Evolutionary conservation across 2,113 vertebrate genomes (phyloP), one percentile per base, ranked within the genome.

Genomic region (Pollimyrus isidori): DNA sequence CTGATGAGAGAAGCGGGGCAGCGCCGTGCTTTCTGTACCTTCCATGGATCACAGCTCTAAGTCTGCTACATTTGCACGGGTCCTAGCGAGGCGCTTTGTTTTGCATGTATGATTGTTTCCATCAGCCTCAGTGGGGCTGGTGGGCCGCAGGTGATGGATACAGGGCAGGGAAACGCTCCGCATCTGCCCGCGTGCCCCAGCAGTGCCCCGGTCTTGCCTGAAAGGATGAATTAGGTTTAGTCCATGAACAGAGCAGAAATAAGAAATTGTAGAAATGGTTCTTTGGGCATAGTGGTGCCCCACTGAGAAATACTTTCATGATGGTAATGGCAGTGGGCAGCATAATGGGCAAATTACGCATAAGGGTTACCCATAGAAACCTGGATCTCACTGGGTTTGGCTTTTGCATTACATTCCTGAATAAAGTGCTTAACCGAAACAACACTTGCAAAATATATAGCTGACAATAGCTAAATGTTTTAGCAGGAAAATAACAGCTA

Each of bases 61-160:
- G 89, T 88, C 91, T 91, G 89, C 92, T 91, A 65, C 86, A 91
- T 92, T 89, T 90, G 69, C 52, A 91, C 91, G 89, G 93, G 90
- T 92, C 92, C 90, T 86, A n/a, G 86, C 39, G 90, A 91, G 91
- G 92, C 90, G 80, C 92, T 90, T 92, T 92, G 90, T 93, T 93
- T 93, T 91, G 92, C 91, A 90, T 92, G 92, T 91, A 87, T 89
- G 92, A 90, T 93, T 80, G 92, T 93, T 93, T 42, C 15, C 13
- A 5, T 35, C 6, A 5, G 1, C 73, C 73, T 42, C 39, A 80
- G 35, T 5, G 35, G 1, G 73, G 35, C 15, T 80, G 13, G 15
- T 1, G 30, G 73, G 73, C 73, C 1, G 15, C 35, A 6, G 15
- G 73, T 80, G 19, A 80, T 42, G 35, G 73, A 7, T 42, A 7